Evolutionary conservation across 2,888 invertebrate genomes (phyloP), one percentile per base, ranked within the genome.

Genomic region (Galerucella calmariensis): DNA sequence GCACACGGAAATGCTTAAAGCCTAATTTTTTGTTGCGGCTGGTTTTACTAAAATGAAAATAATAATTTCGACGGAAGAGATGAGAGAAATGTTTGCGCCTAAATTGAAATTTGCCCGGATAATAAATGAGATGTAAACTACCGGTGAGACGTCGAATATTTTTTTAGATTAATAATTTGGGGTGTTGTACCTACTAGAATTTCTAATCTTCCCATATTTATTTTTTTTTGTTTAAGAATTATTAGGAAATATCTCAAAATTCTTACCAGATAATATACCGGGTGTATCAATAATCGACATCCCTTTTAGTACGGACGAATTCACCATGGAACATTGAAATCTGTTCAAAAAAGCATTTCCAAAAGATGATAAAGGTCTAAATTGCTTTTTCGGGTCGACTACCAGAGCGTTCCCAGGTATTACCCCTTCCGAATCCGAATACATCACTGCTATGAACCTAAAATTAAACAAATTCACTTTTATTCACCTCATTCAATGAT

Each of bases 271-370:
- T 24, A 87, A 89, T 80, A 97, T 97, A 76, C 97, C 99, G 74
- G 99, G 99, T 2, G 99, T 99, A 88, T 99, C 99, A 65, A 99
- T 95, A 81, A 99, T 97, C 0, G 98, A 96, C 80, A 99, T 95
- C 73, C 96, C 97, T 81, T 96, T 94, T 63, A 99, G 90, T 73
- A 99, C 98, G 6, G 96, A 94, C 62, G 97, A 97, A 66, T 92
- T 91, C 1, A 98, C 91, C 14, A 93, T 92, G 0, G 98, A 98
- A 86, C 98, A 98, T 87, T 99, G 98, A 88, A 99, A 97, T 79
- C 98, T 92, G 88, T 99, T 99, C 11, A 99, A 90, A 87, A 99
- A 99, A 20, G 98, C 95, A 88, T 99, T 99, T 74, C 99, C 99
- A 88, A 99, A 99, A 88, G 97, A 96, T 77, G 96, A 95, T 6